A percentile compares a stretch with the other conserved stretches of the same genome.
These are phyloP conservation scores for Leucozona laternaria DNA, from an alignment of 2,888 invertebrate species.

Conservation along the genomic window DNA sequence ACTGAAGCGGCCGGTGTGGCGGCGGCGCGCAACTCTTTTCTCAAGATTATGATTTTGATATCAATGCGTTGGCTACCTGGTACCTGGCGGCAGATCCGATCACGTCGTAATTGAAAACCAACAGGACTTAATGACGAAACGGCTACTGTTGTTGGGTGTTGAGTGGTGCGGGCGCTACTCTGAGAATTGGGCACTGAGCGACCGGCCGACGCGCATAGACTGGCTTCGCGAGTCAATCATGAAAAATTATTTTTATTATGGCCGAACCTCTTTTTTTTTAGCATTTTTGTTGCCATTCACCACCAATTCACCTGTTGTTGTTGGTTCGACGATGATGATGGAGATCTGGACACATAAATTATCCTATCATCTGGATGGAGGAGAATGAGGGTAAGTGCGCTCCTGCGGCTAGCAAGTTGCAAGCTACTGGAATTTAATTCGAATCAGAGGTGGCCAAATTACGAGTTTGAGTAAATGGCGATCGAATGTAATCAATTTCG, in stretches of 20 bases:
- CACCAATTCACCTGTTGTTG: slow-evolving; percentile 63
- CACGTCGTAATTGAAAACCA: slow-evolving; percentile 76
- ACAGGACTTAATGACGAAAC: slow-evolving; percentile 75
- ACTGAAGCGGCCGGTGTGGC: slow-evolving; percentile 39
- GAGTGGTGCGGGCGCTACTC: slow-evolving; percentile 62
- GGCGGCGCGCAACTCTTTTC: slow-evolving; percentile 55
- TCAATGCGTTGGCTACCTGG: slow-evolving; percentile 71
- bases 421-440: slow-evolving; percentile 70
- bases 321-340: slow-evolving; percentile 27
- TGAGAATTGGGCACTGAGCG: slow-evolving; percentile 9
- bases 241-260: slow-evolving; percentile 66
- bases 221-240: slow-evolving; percentile 63
- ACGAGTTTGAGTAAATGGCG: slow-evolving; percentile 61
- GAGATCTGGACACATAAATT: slow-evolving; percentile 64
- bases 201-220: not conserved
- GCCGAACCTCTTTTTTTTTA: slow-evolving; percentile 41
- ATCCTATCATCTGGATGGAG: slow-evolving; percentile 65
- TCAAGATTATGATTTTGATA: slow-evolving; percentile 75
- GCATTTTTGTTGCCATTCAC: slow-evolving; percentile 28
- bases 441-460: slow-evolving; percentile 60
- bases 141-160: slow-evolving; percentile 70
- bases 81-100: slow-evolving; percentile 72
- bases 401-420: slow-evolving; percentile 58
- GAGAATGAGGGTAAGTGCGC: slow-evolving; percentile 66
- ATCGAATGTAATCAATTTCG: slow-evolving; percentile 41